Percentiles rank a stretch among this genome's conserved stretches.
Evolutionary conservation across 53 echinoderm and acorn worm genomes (phyloP).

Genomic region (Stichopus horrens): DNA sequence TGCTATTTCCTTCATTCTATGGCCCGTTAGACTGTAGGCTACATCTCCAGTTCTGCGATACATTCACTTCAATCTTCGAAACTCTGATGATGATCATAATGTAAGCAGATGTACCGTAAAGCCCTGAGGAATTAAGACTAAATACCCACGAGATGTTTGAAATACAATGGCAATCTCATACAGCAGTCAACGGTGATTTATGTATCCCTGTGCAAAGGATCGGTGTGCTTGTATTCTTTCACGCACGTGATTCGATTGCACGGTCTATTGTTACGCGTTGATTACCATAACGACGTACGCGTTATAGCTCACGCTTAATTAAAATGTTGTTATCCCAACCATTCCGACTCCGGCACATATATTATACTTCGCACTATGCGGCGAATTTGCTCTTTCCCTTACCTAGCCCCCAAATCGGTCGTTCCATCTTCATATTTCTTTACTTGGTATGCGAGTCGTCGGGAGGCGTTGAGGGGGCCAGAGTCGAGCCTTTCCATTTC

Average conservation of each 20-base stretch:
- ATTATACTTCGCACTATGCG: slow-evolving; percentile 26
- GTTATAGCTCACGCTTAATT: slow-evolving; percentile 33
- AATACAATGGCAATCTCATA: background rate
- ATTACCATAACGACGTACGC: slow-evolving; percentile 30
- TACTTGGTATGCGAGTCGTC: slow-evolving; percentile 6
- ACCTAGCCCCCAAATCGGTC: slow-evolving; percentile 27
- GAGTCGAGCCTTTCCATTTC: background rate
- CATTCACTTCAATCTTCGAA: no score
- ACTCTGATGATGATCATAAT: background rate
- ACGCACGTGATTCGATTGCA: background rate
- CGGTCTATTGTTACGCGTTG: slow-evolving; percentile 24
- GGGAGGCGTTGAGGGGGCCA: background rate
- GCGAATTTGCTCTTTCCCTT: slow-evolving; percentile 1
- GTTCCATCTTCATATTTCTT: slow-evolving; percentile 40
- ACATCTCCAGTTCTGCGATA: no score
- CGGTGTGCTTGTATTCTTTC: background rate
- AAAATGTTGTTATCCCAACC: slow-evolving; percentile 26
- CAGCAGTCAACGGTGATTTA: background rate
- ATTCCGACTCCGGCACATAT: slow-evolving; percentile 13
- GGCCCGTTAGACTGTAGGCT: no score
- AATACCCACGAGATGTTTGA: slow-evolving; percentile 9
- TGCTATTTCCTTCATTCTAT: no score
- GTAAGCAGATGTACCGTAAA: background rate
- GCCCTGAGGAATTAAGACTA: background rate
- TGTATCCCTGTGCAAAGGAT: background rate